phyloP scores from a whole-genome alignment of 1,140 invertebrate genomes.

The Drosophila lacertosa region DNA sequence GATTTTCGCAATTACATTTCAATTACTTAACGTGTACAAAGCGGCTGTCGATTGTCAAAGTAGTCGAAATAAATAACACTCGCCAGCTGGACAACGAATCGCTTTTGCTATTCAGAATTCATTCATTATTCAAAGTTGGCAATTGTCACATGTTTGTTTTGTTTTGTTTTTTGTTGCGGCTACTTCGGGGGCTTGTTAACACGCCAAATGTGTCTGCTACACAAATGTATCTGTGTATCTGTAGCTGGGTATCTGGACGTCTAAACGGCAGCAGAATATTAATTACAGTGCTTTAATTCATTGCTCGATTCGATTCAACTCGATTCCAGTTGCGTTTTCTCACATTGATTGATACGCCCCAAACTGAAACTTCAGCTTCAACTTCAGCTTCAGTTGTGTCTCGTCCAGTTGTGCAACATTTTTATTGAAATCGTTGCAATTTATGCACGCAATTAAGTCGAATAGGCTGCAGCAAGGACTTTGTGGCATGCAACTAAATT shows the following conservation, averaged over 20 bases:
- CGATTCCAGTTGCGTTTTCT: slow-evolving; percentile 42
- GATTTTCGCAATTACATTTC: slow-evolving; percentile 70
- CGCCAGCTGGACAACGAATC: neutral
- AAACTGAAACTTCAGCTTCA: no score
- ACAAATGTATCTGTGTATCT: slow-evolving; percentile 42
- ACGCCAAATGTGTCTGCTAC: slow-evolving; percentile 46
- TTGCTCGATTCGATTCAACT: slow-evolving; percentile 10
- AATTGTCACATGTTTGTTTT: slow-evolving; percentile 50
- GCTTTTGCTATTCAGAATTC: slow-evolving; percentile 44
- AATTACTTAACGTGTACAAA: slow-evolving; percentile 60
- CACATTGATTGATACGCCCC: slow-evolving; percentile 71
- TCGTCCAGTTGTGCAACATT: slow-evolving; percentile 67
- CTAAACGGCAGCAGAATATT: slow-evolving; percentile 68
- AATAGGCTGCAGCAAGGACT: slow-evolving; percentile 53
- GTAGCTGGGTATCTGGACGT: slow-evolving; percentile 21
- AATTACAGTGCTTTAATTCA: slow-evolving; percentile 58
- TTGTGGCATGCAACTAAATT: slow-evolving; percentile 78
- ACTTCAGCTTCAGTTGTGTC: no score
- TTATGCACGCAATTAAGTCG: slow-evolving; percentile 80
- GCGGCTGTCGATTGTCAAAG: slow-evolving; percentile 54
- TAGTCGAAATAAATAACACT: slow-evolving; percentile 37
- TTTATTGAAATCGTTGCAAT: slow-evolving; percentile 79
- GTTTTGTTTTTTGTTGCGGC: slow-evolving; percentile 14
- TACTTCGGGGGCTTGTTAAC: slow-evolving; percentile 42
- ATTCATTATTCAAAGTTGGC: slow-evolving; percentile 75